Evolutionary conservation across 2,888 invertebrate genomes (phyloP), one percentile per base, ranked within the genome.

Genomic region (Apantesis nais): DNA sequence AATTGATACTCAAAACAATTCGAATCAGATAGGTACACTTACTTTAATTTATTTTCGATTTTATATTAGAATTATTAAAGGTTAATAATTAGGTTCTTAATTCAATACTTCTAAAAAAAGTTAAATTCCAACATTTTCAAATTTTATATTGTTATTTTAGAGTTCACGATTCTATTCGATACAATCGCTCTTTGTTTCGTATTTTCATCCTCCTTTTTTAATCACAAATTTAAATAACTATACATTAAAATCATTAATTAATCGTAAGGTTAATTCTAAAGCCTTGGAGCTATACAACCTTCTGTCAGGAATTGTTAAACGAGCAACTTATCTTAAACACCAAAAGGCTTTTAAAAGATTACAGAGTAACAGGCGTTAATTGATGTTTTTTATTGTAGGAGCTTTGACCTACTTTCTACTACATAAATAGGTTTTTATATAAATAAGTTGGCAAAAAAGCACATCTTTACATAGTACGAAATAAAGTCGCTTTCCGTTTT

Each of bases 331-430:
- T 37, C 37, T 39, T 41, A 63, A 52, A 63, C 63, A 29, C 16
- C 29, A 58, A 58, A 58, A 58, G 58, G 58, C 58, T 58, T 58
- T 58, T 58, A 58, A 58, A 63, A 41, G 41, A 41, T 63, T 63
- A 41, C 63, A 29, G 29, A 29, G 39, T 63, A 39, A 41, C 29
- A 39, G 41, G 41, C 39, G 25, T 41, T 63, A 41, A 58, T 58
- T 58, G 58, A 58, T 58, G 58, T 58, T 58, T 58, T 58, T 29
- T 58, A 58, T 58, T 58, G 58, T 58, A 19, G 14, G 58, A 58
- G 16, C 58, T 58, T 25, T 16, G 58, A 58, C 58, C 58, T 58
- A 58, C 14, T 58, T 55, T 25, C 16, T 16, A 58, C 14, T 29
- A 29, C 5, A 29, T 58, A 29, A 58, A 58, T 58, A 58, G 1